These are phyloP conservation scores for Muscicapa striata DNA, from an alignment of 2,797 vertebrate species.

Conservation along the genomic window DNA sequence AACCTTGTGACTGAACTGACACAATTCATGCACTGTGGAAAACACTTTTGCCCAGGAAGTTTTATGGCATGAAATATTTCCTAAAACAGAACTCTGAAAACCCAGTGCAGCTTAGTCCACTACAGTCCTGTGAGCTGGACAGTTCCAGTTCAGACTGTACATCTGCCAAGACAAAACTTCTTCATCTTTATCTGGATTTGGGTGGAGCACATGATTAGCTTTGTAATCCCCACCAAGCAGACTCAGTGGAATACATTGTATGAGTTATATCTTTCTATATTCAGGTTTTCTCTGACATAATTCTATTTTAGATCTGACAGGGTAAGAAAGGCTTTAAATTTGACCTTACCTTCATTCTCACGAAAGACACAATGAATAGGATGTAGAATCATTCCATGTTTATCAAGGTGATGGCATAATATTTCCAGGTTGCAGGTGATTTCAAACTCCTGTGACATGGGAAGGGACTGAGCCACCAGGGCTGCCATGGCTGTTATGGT, in stretches of 20 bases:
- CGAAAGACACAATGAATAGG: neutral
- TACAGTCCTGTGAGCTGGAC: neutral
- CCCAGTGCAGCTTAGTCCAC: neutral
- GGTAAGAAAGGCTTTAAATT: neutral
- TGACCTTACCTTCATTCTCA: neutral
- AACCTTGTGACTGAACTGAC: neutral
- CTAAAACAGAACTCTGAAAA: neutral
- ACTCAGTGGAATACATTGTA: neutral
- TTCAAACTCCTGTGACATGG: neutral
- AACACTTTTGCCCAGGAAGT: neutral
- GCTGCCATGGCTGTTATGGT: neutral
- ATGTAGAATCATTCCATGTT: neutral
- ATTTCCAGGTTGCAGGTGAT: neutral
- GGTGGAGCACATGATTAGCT: neutral
- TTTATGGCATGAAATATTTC: neutral
- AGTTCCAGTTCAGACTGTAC: neutral
- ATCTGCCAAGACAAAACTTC: neutral
- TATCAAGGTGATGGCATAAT: neutral
- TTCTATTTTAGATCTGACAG: neutral
- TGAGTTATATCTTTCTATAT: neutral
- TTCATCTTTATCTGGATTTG: neutral
- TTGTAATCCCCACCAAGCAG: neutral
- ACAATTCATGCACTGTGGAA: neutral
- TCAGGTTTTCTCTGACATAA: neutral
- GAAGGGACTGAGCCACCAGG: neutral